phyloP scores from a whole-genome alignment of 1,140 invertebrate species.

The Psilanteris sp. region DNA sequence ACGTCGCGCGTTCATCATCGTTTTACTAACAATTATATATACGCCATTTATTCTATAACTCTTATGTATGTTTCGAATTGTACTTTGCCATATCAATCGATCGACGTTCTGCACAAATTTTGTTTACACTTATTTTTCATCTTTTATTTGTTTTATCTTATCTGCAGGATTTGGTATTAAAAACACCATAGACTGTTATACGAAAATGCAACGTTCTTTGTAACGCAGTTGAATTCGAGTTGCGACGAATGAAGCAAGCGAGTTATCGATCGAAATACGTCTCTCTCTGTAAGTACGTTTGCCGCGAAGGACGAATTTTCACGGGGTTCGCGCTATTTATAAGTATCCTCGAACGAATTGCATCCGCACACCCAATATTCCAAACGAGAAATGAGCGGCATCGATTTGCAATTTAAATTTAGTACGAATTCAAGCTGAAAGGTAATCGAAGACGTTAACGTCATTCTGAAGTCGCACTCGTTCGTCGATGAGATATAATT shows the following conservation, averaged over 20 bases:
- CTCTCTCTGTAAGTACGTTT: conserved; percentile 56
- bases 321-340: conserved; percentile 64
- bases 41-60: conserved; percentile 71
- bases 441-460: conserved; percentile 40
- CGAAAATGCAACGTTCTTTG: conserved; percentile 43
- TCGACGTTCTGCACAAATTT: conserved; percentile 43
- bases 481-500: conserved; percentile 37
- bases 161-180: too few species aligned
- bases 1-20: conserved; percentile 68
- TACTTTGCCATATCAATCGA: conserved; percentile 73
- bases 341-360: conserved; percentile 61
- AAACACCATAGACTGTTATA: conserved; percentile 7
- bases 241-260: conserved; percentile 44
- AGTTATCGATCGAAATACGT: conserved; percentile 62
- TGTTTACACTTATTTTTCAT: background rate
- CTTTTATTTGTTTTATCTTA: background rate
- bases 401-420: conserved; percentile 59
- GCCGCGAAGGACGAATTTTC: conserved; percentile 63
- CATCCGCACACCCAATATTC: conserved; percentile 39
- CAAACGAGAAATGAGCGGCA: conserved; percentile 45
- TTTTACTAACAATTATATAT: conserved; percentile 76
- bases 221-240: conserved; percentile 52
- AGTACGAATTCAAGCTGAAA: conserved; percentile 53
- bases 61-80: conserved; percentile 75
- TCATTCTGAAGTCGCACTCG: conserved; percentile 39